A percentile compares a stretch with the other conserved stretches of the same genome.
Conservation (phyloP, 1,140 invertebrate genomes). For the Anoplophora glabripennis region DNA sequence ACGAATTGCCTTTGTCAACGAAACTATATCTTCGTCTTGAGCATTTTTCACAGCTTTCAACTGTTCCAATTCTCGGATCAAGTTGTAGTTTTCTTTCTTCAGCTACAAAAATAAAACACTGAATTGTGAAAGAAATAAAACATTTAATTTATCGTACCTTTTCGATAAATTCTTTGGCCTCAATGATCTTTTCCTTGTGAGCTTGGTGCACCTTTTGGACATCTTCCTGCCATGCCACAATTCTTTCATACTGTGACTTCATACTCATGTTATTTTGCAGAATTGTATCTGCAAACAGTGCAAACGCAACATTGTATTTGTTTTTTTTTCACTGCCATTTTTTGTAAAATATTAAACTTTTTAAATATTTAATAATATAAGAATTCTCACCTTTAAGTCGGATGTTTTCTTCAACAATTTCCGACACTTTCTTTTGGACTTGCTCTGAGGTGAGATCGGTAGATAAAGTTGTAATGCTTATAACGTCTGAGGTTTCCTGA, state of each 20-base stretch:
- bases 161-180: conserved; percentile 52
- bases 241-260: conserved; percentile 54
- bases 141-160: conserved; percentile 17
- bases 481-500: neutral
- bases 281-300: conserved; percentile 49
- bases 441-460: conserved; percentile 18
- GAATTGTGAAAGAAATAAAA: neutral
- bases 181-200: conserved; percentile 54
- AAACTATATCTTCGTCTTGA: conserved; percentile 1
- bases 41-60: neutral
- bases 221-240: conserved; percentile 54
- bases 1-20: neutral
- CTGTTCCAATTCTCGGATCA: neutral
- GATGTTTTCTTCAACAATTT: conserved; percentile 27
- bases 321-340: neutral
- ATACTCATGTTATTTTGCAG: conserved; percentile 55
- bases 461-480: conserved; percentile 14
- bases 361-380: neutral
- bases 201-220: conserved; percentile 49
- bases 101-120: conserved; percentile 3
- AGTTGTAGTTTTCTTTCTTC: conserved; percentile 1
- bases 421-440: conserved; percentile 23
- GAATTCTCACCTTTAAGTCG: conserved; percentile 23
- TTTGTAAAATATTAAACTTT: neutral
- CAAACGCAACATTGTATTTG: neutral